These are phyloP conservation scores for Cochlearius cochlearius DNA, from an alignment of 2,113 vertebrate species.

Conservation along the genomic window DNA sequence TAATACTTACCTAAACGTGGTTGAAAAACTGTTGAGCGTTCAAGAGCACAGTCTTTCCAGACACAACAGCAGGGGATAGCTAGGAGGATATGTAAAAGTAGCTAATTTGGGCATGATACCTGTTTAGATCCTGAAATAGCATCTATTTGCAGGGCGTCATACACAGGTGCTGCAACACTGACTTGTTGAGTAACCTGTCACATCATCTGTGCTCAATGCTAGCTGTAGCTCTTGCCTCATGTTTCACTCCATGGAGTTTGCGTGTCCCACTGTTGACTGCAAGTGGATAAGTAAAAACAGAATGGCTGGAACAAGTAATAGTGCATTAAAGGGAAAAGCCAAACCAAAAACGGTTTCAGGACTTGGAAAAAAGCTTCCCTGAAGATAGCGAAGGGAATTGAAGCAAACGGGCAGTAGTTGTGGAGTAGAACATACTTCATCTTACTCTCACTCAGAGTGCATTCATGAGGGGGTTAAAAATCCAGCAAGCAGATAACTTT, in stretches of 20 bases:
- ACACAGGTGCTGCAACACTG: neutral
- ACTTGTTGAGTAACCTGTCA: neutral
- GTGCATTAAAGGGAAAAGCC: neutral
- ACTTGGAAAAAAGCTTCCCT: neutral
- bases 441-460: neutral
- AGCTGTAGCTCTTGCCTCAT: neutral
- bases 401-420: neutral
- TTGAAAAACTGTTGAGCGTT: neutral
- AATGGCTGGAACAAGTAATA: neutral
- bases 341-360: neutral
- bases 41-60: neutral
- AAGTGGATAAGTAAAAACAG: neutral
- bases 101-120: neutral
- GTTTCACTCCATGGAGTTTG: neutral
- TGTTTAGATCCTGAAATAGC: neutral
- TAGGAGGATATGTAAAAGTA: neutral
- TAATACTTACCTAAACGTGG: neutral
- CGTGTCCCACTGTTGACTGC: neutral
- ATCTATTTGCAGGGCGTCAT: neutral
- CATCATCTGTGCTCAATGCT: neutral
- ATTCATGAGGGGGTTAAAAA: neutral
- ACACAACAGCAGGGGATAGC: neutral
- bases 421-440: neutral
- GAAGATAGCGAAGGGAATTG: neutral
- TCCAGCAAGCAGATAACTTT: neutral